phyloP scores from a whole-genome alignment of 2,113 vertebrate genomes.

The Lasiurus borealis region DNA sequence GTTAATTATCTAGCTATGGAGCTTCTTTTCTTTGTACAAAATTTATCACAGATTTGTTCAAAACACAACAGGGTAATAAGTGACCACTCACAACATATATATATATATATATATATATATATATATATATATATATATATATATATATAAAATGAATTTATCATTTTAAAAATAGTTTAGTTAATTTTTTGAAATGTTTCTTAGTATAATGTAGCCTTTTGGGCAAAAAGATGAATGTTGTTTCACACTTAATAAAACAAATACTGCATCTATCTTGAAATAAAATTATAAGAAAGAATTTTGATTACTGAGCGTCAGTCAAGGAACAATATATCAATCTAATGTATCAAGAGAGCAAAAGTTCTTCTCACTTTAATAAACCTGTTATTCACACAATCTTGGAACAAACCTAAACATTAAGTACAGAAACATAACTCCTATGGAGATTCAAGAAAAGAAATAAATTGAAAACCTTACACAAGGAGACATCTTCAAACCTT shows the following conservation, averaged over 20 bases:
- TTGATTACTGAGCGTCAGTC: constrained; percentile 64
- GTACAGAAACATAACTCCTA: constrained; percentile 20
- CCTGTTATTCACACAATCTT: neutral
- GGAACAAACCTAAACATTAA: neutral
- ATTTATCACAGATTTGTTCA: constrained; percentile 11
- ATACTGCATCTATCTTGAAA: constrained; percentile 33
- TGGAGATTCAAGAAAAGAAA: constrained; percentile 63
- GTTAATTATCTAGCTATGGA: neutral
- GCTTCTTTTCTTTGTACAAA: constrained; percentile 23
- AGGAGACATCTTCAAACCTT: neutral
- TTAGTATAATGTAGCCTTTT: neutral
- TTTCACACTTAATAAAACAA: constrained; percentile 65
- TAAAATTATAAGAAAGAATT: constrained; percentile 53
- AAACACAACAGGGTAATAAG: neutral
- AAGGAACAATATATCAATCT: constrained; percentile 41
- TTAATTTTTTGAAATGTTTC: constrained; percentile 60
- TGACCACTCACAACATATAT: constrained; percentile 24
- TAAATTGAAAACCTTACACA: neutral
- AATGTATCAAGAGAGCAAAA: constrained; percentile 49
- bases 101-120: neutral
- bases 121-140: neutral
- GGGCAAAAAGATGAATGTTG: constrained; percentile 32
- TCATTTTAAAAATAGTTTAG: constrained; percentile 58
- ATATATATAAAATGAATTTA: neutral
- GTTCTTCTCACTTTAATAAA: constrained; percentile 22